Base-by-base conservation (phyloP, 2,113 vertebrate species). In the Lophius piscatorius region DNA sequence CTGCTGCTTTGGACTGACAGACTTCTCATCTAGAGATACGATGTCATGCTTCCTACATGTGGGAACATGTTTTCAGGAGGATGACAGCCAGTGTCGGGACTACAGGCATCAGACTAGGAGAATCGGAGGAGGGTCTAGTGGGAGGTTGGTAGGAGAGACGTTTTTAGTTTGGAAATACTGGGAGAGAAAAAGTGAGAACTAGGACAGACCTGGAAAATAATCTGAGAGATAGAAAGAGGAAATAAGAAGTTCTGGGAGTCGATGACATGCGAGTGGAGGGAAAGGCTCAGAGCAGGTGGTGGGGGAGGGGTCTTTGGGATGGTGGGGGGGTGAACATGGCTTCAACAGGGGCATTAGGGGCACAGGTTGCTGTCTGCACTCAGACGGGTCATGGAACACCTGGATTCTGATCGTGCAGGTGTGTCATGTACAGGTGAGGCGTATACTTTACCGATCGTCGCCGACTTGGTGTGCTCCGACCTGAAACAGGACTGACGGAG, bases 401-500 rank as follows among this genome's bases (percentile, higher is more conserved):
- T 64, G 68, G 81, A 63, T 70, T 67, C 50, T 52, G 38, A 63
- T 9, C 63, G 38, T 63, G 60, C 73, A 28, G 31, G 26, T 9
- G 26, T 28, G n/a, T n/a, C 36, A 12, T 54, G 64, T 49, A 50
- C 62, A 39, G 62, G 60, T 28, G 10, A 62, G 47, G 36, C 40
- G 58, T 28, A 12, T 68, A 78, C 65, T 62, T 97, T 98, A 98
- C 97, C 96, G 91, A 94, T 95, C 92, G 92, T 39, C 92, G 93
- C 44, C 92, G 94, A 88, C 93, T 96, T 1, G 97, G 95, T 14
- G 95, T 95, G 61, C 94, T 96, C 80, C 94, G 91, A 78, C 95
- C 94, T 36, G 96, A 98, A n/a, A 92, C 85, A 8, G 97, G 97
- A 84, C 96, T 98, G 80, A 94, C 89, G 16, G 97, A 98, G 35